These are phyloP conservation scores for Vicugna pacos DNA, from an alignment of 2,113 vertebrate genomes.

Conservation along the genomic window DNA sequence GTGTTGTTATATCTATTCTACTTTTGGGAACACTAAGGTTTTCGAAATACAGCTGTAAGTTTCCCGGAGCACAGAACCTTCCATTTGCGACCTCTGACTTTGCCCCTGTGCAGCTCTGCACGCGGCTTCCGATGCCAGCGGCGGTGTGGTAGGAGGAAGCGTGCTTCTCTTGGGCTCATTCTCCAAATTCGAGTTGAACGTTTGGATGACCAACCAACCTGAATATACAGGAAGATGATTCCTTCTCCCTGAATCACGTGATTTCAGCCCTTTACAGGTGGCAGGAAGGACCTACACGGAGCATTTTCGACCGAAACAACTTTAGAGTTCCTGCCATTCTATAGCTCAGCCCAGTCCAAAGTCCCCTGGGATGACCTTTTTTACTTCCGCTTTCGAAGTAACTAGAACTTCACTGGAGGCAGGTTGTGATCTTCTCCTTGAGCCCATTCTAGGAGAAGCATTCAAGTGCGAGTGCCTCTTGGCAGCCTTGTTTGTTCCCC, in stretches of 20 bases:
- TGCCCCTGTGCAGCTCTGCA: neutral
- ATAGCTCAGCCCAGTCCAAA: neutral
- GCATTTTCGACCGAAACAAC: neutral
- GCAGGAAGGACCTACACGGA: neutral
- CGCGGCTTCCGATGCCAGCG: neutral
- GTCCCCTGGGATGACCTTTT: neutral
- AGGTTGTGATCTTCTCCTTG: neutral
- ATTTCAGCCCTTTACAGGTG: neutral
- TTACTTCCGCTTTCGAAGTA: constrained; percentile 6
- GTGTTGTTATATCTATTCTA: too few species aligned
- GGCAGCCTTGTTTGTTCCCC: neutral
- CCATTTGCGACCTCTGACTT: neutral
- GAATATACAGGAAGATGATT: neutral
- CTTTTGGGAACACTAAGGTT: too few species aligned
- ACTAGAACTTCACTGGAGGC: neutral
- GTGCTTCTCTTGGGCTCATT: neutral
- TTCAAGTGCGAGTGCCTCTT: neutral
- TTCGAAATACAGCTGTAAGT: too few species aligned
- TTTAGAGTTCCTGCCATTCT: neutral
- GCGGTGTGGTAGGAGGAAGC: neutral
- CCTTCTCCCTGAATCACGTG: neutral
- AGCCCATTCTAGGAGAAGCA: neutral
- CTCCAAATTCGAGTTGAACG: neutral
- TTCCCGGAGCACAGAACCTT: neutral
- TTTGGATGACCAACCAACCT: neutral